Conservation (phyloP, 30 jellyfish, hydroid and myxozoan genomes). For the Cassiopea xamachana region DNA sequence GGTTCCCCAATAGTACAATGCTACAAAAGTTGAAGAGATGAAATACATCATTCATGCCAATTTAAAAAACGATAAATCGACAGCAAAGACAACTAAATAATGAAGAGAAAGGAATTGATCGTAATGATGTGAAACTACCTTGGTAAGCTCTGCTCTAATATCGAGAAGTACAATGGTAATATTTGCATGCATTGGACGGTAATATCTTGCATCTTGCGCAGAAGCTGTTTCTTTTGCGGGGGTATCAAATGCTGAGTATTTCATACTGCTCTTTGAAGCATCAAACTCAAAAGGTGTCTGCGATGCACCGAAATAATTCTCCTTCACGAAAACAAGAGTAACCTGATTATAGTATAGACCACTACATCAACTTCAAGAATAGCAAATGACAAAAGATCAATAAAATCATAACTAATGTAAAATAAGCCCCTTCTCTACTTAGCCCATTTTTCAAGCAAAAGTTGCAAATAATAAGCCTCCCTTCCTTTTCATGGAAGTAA, state of each 20-base stretch:
- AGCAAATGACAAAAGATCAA: not conserved
- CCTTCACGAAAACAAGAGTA: slow-evolving; percentile 39
- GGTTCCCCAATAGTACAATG: slow-evolving; percentile 75
- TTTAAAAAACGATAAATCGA: not conserved
- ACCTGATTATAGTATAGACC: not conserved
- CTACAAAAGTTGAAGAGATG: not conserved
- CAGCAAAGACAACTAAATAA: not conserved
- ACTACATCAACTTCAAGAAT: not conserved
- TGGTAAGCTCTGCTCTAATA: slow-evolving; percentile 90
- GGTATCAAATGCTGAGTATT: not conserved
- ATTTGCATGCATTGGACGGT: slow-evolving; percentile 93
- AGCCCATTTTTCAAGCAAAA: too few relatives aligned
- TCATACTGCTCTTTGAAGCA: slow-evolving; percentile 60
- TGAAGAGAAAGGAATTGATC: not conserved
- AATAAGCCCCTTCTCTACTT: too few relatives aligned
- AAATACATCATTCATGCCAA: not conserved
- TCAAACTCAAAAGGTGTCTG: slow-evolving; percentile 89
- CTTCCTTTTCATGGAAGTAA: too few relatives aligned
- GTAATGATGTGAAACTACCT: slow-evolving; percentile 51
- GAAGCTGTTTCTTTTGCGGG: slow-evolving; percentile 22
- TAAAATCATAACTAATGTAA: too few relatives aligned
- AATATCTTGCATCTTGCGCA: slow-evolving; percentile 67
- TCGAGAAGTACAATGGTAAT: slow-evolving; percentile 90
- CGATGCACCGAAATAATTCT: slow-evolving; percentile 90
- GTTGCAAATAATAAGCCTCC: too few relatives aligned